Evolutionary conservation across 2,888 invertebrate species (phyloP), one percentile per base, ranked within the genome.

Genomic region (Torymus auratus): DNA sequence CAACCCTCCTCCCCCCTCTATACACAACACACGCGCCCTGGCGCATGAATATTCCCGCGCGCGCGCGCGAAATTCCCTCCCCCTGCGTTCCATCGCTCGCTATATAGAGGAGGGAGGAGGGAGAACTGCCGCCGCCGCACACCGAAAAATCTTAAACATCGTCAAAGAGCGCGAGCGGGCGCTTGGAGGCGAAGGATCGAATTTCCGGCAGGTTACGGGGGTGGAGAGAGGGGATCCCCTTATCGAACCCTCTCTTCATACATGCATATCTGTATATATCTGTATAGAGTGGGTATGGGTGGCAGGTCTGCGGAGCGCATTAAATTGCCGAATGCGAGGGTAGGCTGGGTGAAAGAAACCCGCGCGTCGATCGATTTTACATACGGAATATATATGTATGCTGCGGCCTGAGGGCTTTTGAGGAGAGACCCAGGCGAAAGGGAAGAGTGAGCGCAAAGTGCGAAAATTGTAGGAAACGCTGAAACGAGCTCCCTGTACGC

Each of bases 281-380:
- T 41, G 10, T 41, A 20, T 28, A 53, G 56, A n/a, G 28, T 41
- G 28, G 28, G 58, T 65, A 23, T 55, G 68, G n/a, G 12, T 56
- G 14, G 20, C 58, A 67, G 68, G 60, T 60, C 60, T 23, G 58
- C 28, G 14, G 52, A 20, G 58, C 71, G 65, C 78, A 78, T 78
- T 79, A 74, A 79, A 79, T 74, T 69, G 62, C 79, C 69, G 68
- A 78, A 73, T 73, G 55, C 11, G 75, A 10, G 68, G 17, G n/a
- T n/a, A n/a, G 17, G 10, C 1, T 14, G 75, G 23, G 61, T 10
- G 62, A 76, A 61, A 69, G 69, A 69, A n/a, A 23, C 64, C 41
- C 23, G 55, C 62, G 62, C 65, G 58, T 17, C 70, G 52, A 80
- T 80, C 80, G 80, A 80, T 80, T 80, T 80, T 80, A 76, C 75